phyloP scores from a whole-genome alignment of 2,888 invertebrate species.

The Deilephila porcellus region DNA sequence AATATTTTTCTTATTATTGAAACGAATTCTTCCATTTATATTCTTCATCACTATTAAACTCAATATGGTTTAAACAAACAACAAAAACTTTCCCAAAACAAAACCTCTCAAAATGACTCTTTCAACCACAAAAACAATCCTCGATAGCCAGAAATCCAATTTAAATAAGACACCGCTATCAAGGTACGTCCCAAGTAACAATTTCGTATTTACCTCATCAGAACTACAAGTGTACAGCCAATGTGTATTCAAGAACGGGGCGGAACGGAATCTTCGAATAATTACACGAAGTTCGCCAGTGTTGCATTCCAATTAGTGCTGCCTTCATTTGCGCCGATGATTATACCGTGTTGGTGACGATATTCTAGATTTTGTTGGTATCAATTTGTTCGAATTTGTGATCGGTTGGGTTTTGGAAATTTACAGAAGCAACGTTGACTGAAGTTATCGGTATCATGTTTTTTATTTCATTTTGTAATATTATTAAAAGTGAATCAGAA shows the following conservation, averaged over 20 bases:
- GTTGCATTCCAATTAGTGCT: slow-evolving; percentile 11
- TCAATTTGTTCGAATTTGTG: no score
- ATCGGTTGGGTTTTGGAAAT: no score
- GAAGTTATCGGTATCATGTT: no score
- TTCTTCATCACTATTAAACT: no score
- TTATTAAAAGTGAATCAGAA: no score
- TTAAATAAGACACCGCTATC: slow-evolving; percentile 1
- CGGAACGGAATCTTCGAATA: neutral
- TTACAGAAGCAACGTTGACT: no score
- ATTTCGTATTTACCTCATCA: neutral
- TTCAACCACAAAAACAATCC: neutral
- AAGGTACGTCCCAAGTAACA: neutral
- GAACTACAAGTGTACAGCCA: slow-evolving; percentile 3
- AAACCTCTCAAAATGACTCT: neutral
- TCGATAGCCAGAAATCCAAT: neutral
- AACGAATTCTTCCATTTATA: no score
- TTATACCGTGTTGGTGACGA: neutral
- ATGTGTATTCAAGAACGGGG: neutral
- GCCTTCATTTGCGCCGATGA: slow-evolving; percentile 2
- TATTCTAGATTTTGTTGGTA: neutral
- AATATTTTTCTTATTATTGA: no score
- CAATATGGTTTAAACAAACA: no score
- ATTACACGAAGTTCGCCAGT: slow-evolving; percentile 1
- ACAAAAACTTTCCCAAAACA: neutral
- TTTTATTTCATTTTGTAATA: no score